These are phyloP conservation scores for Conchocele bisecta DNA, from an alignment of 2,888 invertebrate genomes.

Conservation along the genomic window DNA sequence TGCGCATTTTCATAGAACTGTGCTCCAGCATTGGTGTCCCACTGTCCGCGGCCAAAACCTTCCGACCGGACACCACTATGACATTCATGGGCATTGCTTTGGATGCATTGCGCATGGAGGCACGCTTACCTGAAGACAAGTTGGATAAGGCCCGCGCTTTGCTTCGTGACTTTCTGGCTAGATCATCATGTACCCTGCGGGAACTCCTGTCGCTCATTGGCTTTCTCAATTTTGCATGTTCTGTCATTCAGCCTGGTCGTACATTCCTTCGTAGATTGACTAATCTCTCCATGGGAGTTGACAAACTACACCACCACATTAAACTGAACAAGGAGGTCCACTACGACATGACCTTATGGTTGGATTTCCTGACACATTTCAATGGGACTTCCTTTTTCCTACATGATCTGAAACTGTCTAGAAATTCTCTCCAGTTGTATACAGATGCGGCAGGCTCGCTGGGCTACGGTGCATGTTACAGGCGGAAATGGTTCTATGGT, in stretches of 20 bases:
- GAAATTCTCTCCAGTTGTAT: no score
- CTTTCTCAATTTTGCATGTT: slow-evolving; percentile 21
- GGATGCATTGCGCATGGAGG: slow-evolving; percentile 6
- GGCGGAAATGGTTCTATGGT: no score
- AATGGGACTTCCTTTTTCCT: no score
- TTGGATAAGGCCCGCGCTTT: not conserved
- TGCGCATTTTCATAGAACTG: slow-evolving; percentile 5
- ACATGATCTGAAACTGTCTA: no score
- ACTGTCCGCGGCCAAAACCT: slow-evolving; percentile 19
- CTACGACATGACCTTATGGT: no score
- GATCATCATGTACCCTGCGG: not conserved
- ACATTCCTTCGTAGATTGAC: slow-evolving; percentile 4
- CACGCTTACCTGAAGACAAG: slow-evolving; percentile 18
- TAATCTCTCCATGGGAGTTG: not conserved
- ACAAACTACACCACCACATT: no score
- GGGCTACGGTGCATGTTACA: no score
- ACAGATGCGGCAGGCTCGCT: no score
- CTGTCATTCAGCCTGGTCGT: slow-evolving; percentile 21
- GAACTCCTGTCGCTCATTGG: slow-evolving; percentile 26
- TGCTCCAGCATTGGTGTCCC: slow-evolving; percentile 12
- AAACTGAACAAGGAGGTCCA: no score
- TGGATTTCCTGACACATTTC: no score
- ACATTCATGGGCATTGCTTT: slow-evolving; percentile 14
- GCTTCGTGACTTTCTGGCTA: not conserved
- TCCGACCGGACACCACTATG: slow-evolving; percentile 8